Evolutionary conservation across 2,113 vertebrate genomes (phyloP).

Genomic region (Excalfactoria chinensis): DNA sequence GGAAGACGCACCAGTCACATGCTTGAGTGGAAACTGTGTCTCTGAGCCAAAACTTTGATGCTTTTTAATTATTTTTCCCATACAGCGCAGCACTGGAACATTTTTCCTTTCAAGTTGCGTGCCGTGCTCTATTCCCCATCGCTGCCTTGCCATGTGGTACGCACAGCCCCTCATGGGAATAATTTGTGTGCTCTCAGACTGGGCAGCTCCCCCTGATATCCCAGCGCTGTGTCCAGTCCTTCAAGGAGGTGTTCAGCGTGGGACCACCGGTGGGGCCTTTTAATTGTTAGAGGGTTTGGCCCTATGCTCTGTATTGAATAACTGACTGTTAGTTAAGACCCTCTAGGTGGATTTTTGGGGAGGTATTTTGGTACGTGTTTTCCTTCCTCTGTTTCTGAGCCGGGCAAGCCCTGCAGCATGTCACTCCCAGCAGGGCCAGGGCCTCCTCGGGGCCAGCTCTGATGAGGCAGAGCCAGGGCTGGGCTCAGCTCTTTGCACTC

Average conservation of each 20-base stretch:
- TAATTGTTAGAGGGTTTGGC: not conserved
- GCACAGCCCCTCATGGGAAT: constrained; percentile 26
- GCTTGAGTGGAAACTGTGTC: constrained; percentile 49
- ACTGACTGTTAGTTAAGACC: not conserved
- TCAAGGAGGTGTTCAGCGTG: rapidly evolving
- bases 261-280: not conserved
- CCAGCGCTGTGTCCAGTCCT: not conserved
- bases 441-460: not conserved
- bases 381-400: not conserved
- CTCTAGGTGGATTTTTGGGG: not conserved
- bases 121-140: constrained; percentile 48
- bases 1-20: constrained; percentile 48
- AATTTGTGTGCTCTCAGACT: not conserved
- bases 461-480: not conserved
- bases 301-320: not conserved
- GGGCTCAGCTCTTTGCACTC: not conserved
- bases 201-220: not conserved
- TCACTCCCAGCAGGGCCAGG: not conserved
- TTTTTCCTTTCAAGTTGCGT: constrained; percentile 36
- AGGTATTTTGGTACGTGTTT: not conserved
- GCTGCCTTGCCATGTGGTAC: constrained; percentile 45
- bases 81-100: constrained; percentile 30
- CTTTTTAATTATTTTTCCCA: constrained; percentile 62
- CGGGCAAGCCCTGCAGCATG: not conserved
- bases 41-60: constrained; percentile 36